phyloP scores from a whole-genome alignment of 2,888 invertebrate species.

The Melanostoma scalare region DNA sequence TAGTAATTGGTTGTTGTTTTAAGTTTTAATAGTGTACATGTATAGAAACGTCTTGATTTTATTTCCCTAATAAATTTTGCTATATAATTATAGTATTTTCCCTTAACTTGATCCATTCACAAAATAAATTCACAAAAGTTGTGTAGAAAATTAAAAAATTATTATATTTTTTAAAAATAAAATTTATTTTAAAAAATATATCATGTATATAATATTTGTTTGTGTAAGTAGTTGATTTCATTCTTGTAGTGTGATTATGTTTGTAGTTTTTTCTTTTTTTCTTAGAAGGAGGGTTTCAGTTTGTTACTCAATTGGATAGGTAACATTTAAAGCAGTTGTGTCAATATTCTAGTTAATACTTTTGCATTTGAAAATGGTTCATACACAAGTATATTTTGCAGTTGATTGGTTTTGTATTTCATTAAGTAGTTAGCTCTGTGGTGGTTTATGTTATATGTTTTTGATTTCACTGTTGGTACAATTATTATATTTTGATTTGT shows the following conservation, averaged over 20 bases:
- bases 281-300: conserved; percentile 59
- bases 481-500: background rate
- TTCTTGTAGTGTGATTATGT: conserved; percentile 50
- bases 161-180: too few relatives aligned
- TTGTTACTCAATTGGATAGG: conserved; percentile 41
- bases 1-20: conserved; percentile 36
- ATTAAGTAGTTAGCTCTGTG: too few relatives aligned
- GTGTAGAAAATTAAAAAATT: background rate
- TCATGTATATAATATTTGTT: conserved; percentile 34
- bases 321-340: conserved; percentile 38
- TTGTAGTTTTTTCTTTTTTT: conserved; percentile 1
- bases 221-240: background rate
- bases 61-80: conserved; percentile 50
- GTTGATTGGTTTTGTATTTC: too few relatives aligned
- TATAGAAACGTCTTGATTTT: conserved; percentile 63
- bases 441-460: background rate
- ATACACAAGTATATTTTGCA: too few relatives aligned
- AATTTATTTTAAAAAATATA: background rate
- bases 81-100: conserved; percentile 33
- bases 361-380: too few relatives aligned
- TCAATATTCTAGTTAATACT: conserved; percentile 5
- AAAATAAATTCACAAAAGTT: conserved; percentile 47
- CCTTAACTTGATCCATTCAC: conserved; percentile 52
- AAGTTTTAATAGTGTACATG: conserved; percentile 68
- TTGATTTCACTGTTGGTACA: background rate